These are phyloP conservation scores for Chlorospingus flavigularis DNA, from an alignment of 2,797 vertebrate genomes.

Conservation along the genomic window DNA sequence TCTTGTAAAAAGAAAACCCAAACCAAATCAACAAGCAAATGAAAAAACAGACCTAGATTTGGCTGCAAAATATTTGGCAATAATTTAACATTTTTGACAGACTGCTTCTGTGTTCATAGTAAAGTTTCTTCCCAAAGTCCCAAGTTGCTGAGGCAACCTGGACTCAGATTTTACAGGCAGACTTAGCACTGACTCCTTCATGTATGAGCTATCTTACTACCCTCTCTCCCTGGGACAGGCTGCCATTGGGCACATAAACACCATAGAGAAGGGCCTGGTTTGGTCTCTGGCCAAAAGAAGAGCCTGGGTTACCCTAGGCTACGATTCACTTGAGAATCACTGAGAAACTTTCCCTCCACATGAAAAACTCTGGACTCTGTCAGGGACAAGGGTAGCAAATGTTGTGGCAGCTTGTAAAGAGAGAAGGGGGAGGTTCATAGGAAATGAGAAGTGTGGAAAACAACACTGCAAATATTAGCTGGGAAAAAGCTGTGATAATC, in stretches of 20 bases:
- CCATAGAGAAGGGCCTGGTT: not conserved
- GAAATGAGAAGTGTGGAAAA: not conserved
- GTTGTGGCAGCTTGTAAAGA: not conserved
- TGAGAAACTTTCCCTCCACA: not conserved
- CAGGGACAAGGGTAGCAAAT: not conserved
- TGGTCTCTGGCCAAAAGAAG: not conserved
- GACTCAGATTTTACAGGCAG: not conserved
- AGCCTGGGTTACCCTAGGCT: not conserved
- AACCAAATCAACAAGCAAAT: not conserved
- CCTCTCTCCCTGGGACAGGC: not conserved
- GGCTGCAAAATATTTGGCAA: not conserved
- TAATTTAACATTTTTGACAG: not conserved
- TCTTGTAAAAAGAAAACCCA: not conserved
- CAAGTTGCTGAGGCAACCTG: not conserved
- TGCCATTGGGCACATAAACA: not conserved
- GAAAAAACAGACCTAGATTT: not conserved
- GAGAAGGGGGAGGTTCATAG: not conserved
- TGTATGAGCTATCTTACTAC: not conserved
- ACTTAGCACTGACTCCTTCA: not conserved
- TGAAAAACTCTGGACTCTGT: not conserved
- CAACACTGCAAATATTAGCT: not conserved
- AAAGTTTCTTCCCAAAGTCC: not conserved
- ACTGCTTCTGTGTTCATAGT: not conserved
- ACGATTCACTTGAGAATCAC: not conserved
- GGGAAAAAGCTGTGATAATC: not conserved